Base-by-base conservation (phyloP, 2,888 invertebrate genomes). In the Drosophila hamatofila region DNA sequence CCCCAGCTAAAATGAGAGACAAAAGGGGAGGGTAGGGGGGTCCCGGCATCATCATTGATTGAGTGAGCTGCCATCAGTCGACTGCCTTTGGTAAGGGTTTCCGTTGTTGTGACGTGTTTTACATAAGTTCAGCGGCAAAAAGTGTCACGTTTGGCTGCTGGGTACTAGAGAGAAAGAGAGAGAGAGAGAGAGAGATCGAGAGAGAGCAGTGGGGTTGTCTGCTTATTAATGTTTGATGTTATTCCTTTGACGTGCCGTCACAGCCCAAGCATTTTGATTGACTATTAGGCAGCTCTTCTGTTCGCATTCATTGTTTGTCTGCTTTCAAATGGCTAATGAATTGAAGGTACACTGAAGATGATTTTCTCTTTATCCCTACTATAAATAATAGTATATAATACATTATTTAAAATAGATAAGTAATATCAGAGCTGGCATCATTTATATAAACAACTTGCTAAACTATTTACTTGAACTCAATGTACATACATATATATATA, bases 141-240 rank as follows among this genome's bases (percentile, higher is more conserved):
- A 70, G 67, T 74, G 78, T 81, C 81, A 81, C 74, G 67, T 76
- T 72, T 69, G 61, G 60, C 63, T 68, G 46, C 64, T 2, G n/a
- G 12, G 12, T 12, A 11, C 9, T 11, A 16, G 16, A 35, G 35
- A 16, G 35, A 35, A 12, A 21, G 21, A 21, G 41, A 16, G n/a
- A 18, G 21, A 5, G 37, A 21, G 37, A 16, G 37, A 5, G 21
- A 21, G 21, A 42, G 42, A n/a, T n/a, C 16, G 27, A 2, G 37
- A 23, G 21, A 3, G 39, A 21, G 18, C 21, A 37, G 37, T 25
- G 25, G 9, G 18, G 8, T 16, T 57, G 44, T 39, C 49, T 70
- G 44, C 66, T 78, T 78, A 78, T 78, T 78, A 78, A 74, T 78
- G 69, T 78, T 78, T 70, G 49, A 78, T 78, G 60, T 64, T 70